Evolutionary conservation across 1,140 invertebrate species (phyloP), one percentile per base, ranked within the genome.

Genomic region (Metopolophium dirhodum): DNA sequence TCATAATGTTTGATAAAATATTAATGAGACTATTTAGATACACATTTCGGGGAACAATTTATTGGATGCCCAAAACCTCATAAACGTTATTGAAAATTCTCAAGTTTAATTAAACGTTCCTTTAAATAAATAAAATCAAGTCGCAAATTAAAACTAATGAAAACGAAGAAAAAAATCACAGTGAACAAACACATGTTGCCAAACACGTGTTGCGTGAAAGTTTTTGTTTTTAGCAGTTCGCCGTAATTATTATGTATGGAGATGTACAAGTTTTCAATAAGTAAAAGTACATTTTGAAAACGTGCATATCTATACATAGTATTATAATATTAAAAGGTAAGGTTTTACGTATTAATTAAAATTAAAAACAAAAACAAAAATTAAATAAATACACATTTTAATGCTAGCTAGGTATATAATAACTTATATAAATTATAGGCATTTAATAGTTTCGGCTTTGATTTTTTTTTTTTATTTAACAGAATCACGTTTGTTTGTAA

Each of bases 121-220:
- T 41, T 89, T 57, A 57, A 37, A 57, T 57, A 89, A 89, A 89
- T 57, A 30, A 26, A 57, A 57, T 14, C 23, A 37, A 14, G 51
- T 88, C 26, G 35, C 2, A 51, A 88, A 88, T 88, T 49, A 88
- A 88, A 49, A 88, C 30, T 30, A 1, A 49, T 68, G n/a, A 37
- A 85, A 85, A 45, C 20, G 35, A n/a, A 45, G 23, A 45, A 26
- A 41, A 87, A 88, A 49, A 41, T 49, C 14, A 26, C 45, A 41
- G 7, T 88, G 47, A 89, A 20, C 85, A 89, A 54, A 54, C 49
- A 89, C 47, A 54, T 54, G 87, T 89, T 54, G 49, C 87, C 20
- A 20, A 49, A 88, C 87, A 89, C 47, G 87, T 89, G 87, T 89
- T 89, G 87, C 49, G 4, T 88, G 26, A 54, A 89, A 54, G n/a